Evolutionary conservation across 2,888 invertebrate species (phyloP).

Genomic region (Encarsia formosa): DNA sequence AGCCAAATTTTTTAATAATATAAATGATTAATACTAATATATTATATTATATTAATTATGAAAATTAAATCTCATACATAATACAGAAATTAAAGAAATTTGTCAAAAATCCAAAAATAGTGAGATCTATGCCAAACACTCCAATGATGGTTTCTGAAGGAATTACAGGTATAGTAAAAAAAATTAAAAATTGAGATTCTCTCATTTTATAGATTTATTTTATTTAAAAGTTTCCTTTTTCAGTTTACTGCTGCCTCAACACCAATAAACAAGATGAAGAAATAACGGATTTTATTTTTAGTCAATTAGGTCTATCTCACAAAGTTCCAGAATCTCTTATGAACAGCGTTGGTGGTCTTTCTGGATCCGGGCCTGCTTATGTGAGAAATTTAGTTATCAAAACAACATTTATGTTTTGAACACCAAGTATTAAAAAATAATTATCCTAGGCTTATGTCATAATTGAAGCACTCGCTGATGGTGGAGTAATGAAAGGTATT

Average conservation of each 20-base stretch:
- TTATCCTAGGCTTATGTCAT: conserved; percentile 68
- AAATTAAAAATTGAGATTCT: neutral
- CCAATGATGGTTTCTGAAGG: conserved; percentile 62
- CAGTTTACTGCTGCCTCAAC: conserved; percentile 48
- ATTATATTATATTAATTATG: too few relatives aligned
- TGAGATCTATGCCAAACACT: conserved; percentile 85
- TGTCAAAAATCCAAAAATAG: conserved; percentile 50
- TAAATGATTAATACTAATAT: too few relatives aligned
- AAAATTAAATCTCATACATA: too few relatives aligned
- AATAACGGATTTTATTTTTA: conserved; percentile 53
- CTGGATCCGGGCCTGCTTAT: conserved; percentile 91
- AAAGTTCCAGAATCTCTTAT: conserved; percentile 77
- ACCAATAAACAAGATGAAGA: conserved; percentile 57
- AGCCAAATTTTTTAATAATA: too few relatives aligned
- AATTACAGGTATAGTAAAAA: conserved; percentile 36
- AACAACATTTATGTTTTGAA: neutral
- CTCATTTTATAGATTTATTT: neutral
- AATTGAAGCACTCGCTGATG: conserved; percentile 90
- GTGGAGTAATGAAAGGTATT: conserved; percentile 87
- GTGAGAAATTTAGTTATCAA: conserved; percentile 59
- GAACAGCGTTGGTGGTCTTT: conserved; percentile 73
- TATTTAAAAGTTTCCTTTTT: too few relatives aligned
- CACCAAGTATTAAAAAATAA: neutral
- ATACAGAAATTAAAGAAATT: conserved; percentile 7
- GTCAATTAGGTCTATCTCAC: conserved; percentile 63